phyloP scores from a whole-genome alignment of 1,140 invertebrate genomes.

The Diorhabda carinulata region DNA sequence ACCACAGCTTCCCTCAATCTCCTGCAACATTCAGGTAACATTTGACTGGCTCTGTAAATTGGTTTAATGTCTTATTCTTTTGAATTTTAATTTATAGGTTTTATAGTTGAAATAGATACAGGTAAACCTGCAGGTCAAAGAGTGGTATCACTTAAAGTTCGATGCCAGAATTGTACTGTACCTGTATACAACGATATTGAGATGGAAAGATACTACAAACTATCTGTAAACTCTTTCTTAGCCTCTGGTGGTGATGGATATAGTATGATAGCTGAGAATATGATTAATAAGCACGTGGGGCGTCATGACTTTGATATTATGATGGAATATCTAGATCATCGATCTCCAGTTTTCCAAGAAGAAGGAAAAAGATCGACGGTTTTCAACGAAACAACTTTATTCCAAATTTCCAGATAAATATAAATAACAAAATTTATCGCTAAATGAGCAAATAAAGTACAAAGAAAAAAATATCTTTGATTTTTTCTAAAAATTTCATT shows the following conservation, averaged over 20 bases:
- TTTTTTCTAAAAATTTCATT: no score
- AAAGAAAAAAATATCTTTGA: no score
- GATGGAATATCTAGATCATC: conserved; percentile 41
- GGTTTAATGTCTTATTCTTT: not conserved
- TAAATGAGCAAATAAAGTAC: no score
- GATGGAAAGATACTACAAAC: conserved; percentile 54
- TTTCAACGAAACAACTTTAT: no score
- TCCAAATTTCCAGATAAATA: no score
- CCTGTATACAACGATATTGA: conserved; percentile 59
- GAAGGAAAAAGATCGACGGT: conserved; percentile 39
- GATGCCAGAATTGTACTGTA: conserved; percentile 62
- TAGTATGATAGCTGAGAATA: conserved; percentile 43
- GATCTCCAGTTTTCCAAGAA: conserved; percentile 44
- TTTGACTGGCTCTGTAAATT: not conserved
- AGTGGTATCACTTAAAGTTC: conserved; percentile 54
- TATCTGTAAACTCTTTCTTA: conserved; percentile 61
- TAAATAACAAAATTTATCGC: no score
- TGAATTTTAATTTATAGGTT: conserved; percentile 28
- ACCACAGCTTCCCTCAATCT: conserved; percentile 48
- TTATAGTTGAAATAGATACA: conserved; percentile 53
- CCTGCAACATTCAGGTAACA: conserved; percentile 48
- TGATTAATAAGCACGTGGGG: conserved; percentile 34
- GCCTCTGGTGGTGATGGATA: conserved; percentile 62
- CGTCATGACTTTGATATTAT: conserved; percentile 37
- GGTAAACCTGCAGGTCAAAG: conserved; percentile 54